These are phyloP conservation scores for Sebastes elongatus DNA, from an alignment of 2,797 vertebrate species.

Conservation along the genomic window DNA sequence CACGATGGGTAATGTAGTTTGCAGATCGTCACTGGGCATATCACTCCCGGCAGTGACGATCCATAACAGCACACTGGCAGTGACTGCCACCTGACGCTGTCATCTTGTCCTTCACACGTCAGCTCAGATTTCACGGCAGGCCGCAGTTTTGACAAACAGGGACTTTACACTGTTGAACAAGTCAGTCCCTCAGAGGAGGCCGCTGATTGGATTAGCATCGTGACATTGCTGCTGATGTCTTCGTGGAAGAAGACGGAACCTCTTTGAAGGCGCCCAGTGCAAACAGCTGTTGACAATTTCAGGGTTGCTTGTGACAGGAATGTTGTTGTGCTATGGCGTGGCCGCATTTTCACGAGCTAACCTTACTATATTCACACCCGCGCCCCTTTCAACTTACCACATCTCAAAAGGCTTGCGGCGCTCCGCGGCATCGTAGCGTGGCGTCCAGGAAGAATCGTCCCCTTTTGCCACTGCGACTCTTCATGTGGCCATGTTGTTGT, in stretches of 20 bases:
- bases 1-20: constrained; percentile 43
- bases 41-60: constrained; percentile 3
- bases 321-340: constrained; percentile 19
- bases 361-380: constrained; percentile 43
- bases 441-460: constrained; percentile 7
- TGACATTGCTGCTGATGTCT: constrained; percentile 53
- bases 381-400: constrained; percentile 14
- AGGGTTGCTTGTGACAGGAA: constrained; percentile 26
- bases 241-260: constrained; percentile 14
- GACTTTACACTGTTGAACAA: constrained; percentile 54
- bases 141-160: constrained; percentile 57
- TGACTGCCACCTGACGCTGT: constrained; percentile 61
- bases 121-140: constrained; percentile 58
- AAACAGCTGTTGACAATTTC: constrained; percentile 57
- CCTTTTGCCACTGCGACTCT: constrained; percentile 5
- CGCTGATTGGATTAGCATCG: constrained; percentile 59
- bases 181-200: constrained; percentile 43
- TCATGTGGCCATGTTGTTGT: constrained; percentile 50
- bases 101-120: constrained; percentile 63
- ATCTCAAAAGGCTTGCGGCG: constrained; percentile 21
- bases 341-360: constrained; percentile 40
- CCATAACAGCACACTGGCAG: constrained; percentile 20
- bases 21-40: constrained; percentile 3
- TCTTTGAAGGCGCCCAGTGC: constrained; percentile 33
- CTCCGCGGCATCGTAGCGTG: constrained; percentile 17